phyloP scores from a whole-genome alignment of 2,797 vertebrate genomes.

The Halcyon smyrnensis region DNA sequence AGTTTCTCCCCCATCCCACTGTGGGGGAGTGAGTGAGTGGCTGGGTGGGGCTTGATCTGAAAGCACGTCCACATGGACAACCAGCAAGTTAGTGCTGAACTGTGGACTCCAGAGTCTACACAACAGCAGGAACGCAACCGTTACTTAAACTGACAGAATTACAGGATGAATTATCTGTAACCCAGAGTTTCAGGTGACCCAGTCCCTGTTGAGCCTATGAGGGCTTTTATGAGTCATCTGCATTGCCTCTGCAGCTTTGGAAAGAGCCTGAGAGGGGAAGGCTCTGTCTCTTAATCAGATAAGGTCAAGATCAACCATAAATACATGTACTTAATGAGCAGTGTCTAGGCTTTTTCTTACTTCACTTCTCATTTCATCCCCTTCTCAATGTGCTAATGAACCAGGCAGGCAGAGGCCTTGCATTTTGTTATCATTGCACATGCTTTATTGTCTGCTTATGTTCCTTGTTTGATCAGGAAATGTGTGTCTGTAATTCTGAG shows the following conservation, averaged over 20 bases:
- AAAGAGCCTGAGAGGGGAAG: background rate
- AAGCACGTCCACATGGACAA: background rate
- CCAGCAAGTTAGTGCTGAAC: background rate
- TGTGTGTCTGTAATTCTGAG: background rate
- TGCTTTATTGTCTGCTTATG: background rate
- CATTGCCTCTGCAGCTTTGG: background rate
- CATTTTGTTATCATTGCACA: fast-evolving
- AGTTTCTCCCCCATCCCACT: background rate
- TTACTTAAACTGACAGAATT: background rate
- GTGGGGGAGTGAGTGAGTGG: no score
- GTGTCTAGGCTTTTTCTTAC: background rate
- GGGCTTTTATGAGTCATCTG: background rate
- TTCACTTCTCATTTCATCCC: background rate
- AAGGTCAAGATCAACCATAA: conserved; percentile 33
- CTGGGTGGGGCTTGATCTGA: background rate
- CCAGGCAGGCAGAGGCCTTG: background rate
- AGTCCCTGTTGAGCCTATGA: background rate
- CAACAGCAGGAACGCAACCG: fast-evolving
- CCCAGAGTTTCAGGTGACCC: background rate
- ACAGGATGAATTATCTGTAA: background rate
- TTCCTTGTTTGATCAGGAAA: background rate
- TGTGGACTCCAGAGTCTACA: background rate
- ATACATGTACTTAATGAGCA: background rate
- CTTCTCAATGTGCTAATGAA: background rate
- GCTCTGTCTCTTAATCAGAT: conserved; percentile 19